phyloP scores from a whole-genome alignment of 2,888 invertebrate species.

The Meta bourneti region DNA sequence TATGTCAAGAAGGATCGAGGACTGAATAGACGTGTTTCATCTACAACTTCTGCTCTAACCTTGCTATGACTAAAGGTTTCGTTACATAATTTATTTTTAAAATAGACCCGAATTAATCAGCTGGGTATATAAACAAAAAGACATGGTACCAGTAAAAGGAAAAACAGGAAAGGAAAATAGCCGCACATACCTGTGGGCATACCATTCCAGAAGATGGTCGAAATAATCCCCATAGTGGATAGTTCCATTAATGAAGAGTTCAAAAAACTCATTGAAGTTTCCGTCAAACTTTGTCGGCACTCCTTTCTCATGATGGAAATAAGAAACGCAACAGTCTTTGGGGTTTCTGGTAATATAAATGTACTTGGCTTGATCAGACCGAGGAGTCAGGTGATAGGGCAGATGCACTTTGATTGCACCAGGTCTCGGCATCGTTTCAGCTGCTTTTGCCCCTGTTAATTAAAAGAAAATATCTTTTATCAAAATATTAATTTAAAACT shows the following conservation, averaged over 20 bases:
- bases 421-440: constrained; percentile 67
- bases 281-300: constrained; percentile 19
- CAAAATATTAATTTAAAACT: too few relatives aligned
- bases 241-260: constrained; percentile 80
- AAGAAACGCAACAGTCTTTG: constrained; percentile 81
- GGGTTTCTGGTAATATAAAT: constrained; percentile 82
- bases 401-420: constrained; percentile 79
- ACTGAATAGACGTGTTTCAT: too few relatives aligned
- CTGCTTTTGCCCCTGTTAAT: constrained; percentile 58
- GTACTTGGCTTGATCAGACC: constrained; percentile 73
- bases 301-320: constrained; percentile 79
- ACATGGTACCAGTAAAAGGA: too few relatives aligned
- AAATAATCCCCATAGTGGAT: constrained; percentile 77
- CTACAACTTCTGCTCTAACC: too few relatives aligned
- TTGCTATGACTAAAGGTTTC: too few relatives aligned
- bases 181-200: constrained; percentile 65
- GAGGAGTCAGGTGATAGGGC: constrained; percentile 77
- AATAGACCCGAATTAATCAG: too few relatives aligned
- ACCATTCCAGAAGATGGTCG: constrained; percentile 70
- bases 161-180: too few relatives aligned
- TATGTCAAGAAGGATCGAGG: too few relatives aligned
- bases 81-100: too few relatives aligned
- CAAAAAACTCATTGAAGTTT: constrained; percentile 80
- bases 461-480: not conserved
- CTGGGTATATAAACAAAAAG: too few relatives aligned